A percentile compares a stretch with the other conserved stretches of the same genome.
Evolutionary conservation across 2,797 vertebrate species (phyloP).

Genomic region (Pseudochirops cupreus): DNA sequence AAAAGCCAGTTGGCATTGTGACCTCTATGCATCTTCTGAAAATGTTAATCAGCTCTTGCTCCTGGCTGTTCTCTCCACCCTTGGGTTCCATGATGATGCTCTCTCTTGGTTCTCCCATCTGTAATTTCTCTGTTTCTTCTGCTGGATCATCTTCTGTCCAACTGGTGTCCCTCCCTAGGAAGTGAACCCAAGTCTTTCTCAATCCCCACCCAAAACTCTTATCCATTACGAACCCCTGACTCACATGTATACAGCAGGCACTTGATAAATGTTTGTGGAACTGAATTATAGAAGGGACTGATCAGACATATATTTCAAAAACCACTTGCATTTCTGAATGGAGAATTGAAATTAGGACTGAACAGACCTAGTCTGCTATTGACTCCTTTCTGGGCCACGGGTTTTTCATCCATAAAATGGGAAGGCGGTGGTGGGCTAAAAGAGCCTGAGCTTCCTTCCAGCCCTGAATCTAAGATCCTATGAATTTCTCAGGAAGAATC

Average conservation of each 20-base stretch:
- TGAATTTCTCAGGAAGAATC: constrained; percentile 33
- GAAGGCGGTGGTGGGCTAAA: background rate
- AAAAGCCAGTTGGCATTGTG: no score
- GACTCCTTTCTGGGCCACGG: background rate
- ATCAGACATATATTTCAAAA: background rate
- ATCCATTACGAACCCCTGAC: background rate
- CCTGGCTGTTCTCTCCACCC: no score
- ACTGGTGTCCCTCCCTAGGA: no score
- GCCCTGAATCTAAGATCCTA: background rate
- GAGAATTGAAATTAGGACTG: background rate
- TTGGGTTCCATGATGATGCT: no score
- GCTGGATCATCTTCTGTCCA: no score
- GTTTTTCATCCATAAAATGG: background rate
- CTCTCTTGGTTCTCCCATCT: no score
- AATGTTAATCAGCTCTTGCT: no score
- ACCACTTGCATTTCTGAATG: background rate
- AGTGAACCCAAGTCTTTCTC: background rate
- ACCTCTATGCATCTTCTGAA: no score
- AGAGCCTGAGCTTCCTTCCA: background rate
- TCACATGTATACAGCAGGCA: background rate
- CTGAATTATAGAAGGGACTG: background rate
- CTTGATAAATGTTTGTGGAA: background rate
- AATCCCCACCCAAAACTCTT: background rate
- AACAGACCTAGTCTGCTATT: background rate
- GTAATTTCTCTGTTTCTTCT: no score